Evolutionary conservation across 2,113 vertebrate genomes (phyloP), one percentile per base, ranked within the genome.

Genomic region (Catharus fuscescens): DNA sequence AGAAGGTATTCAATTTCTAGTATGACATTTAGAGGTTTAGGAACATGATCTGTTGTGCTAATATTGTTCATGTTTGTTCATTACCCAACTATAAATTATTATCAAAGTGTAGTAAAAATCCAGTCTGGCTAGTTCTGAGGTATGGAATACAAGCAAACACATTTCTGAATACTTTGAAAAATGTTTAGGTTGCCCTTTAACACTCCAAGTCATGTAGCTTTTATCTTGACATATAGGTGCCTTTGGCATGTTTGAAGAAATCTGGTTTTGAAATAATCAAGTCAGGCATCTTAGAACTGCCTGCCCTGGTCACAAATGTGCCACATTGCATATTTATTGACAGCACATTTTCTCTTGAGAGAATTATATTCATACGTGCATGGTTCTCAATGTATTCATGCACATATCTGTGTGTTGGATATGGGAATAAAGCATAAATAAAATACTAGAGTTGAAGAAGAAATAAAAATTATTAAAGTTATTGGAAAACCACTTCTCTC

Each of bases 221-320:
- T 81, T 59, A 92, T 26, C 31, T 92, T 92, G 74, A 76, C 73
- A 80, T 72, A 69, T 40, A 85, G 29, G 53, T 87, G 66, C 78
- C 45, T 87, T 85, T 80, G 73, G 48, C 61, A 82, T 26, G 42
- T 77, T 76, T 80, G 32, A 81, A 76, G 61, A 91, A 91, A 87
- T 38, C 36, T 87, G n/a, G 5, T 80, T 89, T 79, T n/a, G 16
- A 92, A 94, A 95, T 90, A 80, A 95, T 79, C 36, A 71, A 91
- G 34, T 79, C 57, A 71, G n/a, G 77, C 52, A 88, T 76, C 78
- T 92, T 89, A 61, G 82, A 95, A 60, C 70, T 90, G 26, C 36
- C 61, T 87, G 34, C 23, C 19, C 90, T 76, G 54, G 70, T 92
- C 78, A 87, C 32, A 85, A 26, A 50, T 65, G 40, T 78, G 40